A percentile compares a stretch with the other conserved stretches of the same genome.
Conservation (phyloP, 2,888 invertebrate species). For the Megamerina dolium region DNA sequence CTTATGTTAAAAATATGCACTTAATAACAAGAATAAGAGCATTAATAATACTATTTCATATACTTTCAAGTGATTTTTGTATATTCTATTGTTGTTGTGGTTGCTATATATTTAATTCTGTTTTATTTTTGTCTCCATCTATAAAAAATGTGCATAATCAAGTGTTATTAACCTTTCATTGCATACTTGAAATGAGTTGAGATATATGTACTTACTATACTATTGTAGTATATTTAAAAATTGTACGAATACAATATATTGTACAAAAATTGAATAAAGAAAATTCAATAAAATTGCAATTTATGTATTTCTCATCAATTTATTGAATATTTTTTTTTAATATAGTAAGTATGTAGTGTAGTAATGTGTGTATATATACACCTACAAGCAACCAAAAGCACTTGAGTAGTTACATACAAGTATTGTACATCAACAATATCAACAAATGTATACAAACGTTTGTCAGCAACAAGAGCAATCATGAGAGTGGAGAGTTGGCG, state of each 20-base stretch:
- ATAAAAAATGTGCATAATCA: background rate
- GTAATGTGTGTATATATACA: background rate
- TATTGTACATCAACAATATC: no score
- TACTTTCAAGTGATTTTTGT: background rate
- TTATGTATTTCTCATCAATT: no score
- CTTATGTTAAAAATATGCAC: slow-evolving; percentile 11
- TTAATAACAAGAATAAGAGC: slow-evolving; percentile 4
- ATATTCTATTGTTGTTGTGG: background rate
- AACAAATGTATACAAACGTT: no score
- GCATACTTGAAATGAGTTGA: slow-evolving; percentile 26
- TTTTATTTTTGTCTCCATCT: no score
- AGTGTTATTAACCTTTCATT: slow-evolving; percentile 38
- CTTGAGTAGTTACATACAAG: background rate
- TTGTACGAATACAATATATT: no score
- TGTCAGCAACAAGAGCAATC: no score
- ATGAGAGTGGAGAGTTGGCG: no score
- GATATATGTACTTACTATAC: background rate
- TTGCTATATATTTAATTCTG: no score
- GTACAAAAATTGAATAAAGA: no score
- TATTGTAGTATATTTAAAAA: background rate
- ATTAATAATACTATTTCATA: slow-evolving; percentile 7
- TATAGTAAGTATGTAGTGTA: no score
- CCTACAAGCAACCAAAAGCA: background rate
- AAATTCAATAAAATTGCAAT: no score
- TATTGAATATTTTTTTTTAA: no score